Conservation (phyloP, 2,113 vertebrate genomes). For the Platanista minor region DNA sequence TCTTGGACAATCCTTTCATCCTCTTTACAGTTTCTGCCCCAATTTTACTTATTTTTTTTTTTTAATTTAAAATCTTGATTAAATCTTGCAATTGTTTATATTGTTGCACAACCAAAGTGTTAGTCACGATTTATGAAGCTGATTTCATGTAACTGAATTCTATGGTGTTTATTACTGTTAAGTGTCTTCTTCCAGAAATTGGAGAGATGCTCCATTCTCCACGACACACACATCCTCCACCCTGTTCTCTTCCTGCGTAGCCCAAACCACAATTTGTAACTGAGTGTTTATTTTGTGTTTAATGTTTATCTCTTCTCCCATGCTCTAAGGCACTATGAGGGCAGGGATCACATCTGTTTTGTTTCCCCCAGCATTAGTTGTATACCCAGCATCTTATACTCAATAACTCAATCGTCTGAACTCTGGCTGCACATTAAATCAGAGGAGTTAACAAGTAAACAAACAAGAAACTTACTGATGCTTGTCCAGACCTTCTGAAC, state of each 20-base stretch:
- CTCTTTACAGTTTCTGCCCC: not conserved
- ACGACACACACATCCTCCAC: not conserved
- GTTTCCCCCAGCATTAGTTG: not conserved
- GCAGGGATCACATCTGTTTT: not conserved
- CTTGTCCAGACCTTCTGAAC: not conserved
- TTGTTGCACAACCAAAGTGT: not conserved
- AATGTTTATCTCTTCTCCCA: conserved; percentile 42
- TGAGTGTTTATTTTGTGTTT: conserved; percentile 48
- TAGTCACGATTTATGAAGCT: conserved; percentile 2
- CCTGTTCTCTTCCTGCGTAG: not conserved
- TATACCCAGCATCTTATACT: not conserved
- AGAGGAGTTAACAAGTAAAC: not conserved
- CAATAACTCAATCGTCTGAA: not conserved
- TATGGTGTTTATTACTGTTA: not conserved
- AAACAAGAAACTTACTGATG: not conserved
- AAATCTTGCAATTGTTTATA: conserved; percentile 12
- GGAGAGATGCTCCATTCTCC: not conserved
- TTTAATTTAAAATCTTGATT: not conserved
- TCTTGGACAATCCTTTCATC: not conserved
- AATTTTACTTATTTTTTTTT: not conserved
- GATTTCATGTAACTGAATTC: not conserved
- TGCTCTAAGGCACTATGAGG: not conserved
- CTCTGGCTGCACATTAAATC: not conserved
- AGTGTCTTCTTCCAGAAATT: conserved; percentile 6
- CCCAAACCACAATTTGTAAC: conserved; percentile 35